Evolutionary conservation across 1,140 invertebrate genomes (phyloP).

Genomic region (Drosophila orena): DNA sequence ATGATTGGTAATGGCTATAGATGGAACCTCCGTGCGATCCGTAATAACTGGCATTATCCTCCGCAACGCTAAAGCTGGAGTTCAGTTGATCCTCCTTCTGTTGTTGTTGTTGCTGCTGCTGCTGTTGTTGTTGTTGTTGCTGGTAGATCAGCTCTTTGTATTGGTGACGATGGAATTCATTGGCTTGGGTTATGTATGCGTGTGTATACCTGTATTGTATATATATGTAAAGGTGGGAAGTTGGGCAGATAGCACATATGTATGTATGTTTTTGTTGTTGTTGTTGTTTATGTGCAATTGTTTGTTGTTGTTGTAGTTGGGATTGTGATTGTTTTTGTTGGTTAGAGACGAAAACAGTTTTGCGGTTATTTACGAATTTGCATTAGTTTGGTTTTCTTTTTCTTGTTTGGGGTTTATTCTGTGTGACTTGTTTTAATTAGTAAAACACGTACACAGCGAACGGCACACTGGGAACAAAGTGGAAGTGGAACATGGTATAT

Average conservation of each 20-base stretch:
- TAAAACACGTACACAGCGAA: conserved; percentile 36
- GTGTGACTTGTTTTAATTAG: conserved; percentile 10
- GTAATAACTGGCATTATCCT: conserved; percentile 63
- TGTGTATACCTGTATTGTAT: conserved; percentile 79
- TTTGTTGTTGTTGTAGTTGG: conserved; percentile 24
- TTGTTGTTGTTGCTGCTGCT: conserved; percentile 22
- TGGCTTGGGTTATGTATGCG: conserved; percentile 84
- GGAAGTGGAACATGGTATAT: conserved; percentile 4
- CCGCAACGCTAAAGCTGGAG: conserved; percentile 59
- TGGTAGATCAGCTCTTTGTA: conserved; percentile 59
- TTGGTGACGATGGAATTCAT: conserved; percentile 82
- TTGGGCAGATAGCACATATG: conserved; percentile 47
- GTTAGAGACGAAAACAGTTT: conserved; percentile 69
- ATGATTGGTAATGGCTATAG: conserved; percentile 22
- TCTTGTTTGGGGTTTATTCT: neutral
- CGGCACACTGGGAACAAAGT: conserved; percentile 3
- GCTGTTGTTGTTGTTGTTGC: conserved; percentile 57
- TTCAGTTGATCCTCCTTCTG: conserved; percentile 62
- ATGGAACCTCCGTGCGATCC: conserved; percentile 35
- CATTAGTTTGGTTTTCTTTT: conserved; percentile 13
- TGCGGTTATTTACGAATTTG: conserved; percentile 42
- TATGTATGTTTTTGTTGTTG: conserved; percentile 20
- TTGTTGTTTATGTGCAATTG: conserved; percentile 8
- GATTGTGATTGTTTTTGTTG: conserved; percentile 48
- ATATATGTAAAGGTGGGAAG: conserved; percentile 38